These are phyloP conservation scores for Neomorphus geoffroyi DNA, from an alignment of 2,797 vertebrate genomes.

Conservation along the genomic window DNA sequence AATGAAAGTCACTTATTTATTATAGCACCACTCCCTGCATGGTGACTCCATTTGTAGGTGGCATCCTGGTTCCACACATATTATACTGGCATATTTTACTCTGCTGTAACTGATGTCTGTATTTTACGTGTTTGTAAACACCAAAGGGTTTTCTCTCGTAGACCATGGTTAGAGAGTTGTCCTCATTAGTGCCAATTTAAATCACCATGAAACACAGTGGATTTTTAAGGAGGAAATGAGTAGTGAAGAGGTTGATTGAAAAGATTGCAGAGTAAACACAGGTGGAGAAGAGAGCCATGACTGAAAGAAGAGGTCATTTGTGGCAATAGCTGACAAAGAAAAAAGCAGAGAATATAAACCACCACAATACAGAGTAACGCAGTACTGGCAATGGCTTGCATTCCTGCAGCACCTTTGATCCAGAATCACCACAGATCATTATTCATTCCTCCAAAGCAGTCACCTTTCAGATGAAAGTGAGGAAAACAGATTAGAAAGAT, in stretches of 20 bases:
- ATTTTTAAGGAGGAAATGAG: not conserved
- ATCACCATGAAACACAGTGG: not conserved
- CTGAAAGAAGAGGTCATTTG: not conserved
- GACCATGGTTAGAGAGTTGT: not conserved
- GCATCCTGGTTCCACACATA: not conserved
- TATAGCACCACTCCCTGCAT: not conserved
- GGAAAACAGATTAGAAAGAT: not conserved
- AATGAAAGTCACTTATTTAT: not conserved
- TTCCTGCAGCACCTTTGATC: conserved; percentile 1
- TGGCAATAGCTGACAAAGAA: not conserved
- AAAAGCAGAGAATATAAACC: not conserved
- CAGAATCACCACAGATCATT: not conserved
- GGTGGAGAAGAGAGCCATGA: not conserved
- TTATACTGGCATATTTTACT: not conserved
- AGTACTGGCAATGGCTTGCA: not conserved
- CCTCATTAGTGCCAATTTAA: not conserved
- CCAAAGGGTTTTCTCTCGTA: not conserved
- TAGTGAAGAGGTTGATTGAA: not conserved
- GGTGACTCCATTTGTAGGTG: not conserved
- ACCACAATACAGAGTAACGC: not conserved
- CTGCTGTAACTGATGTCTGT: not conserved
- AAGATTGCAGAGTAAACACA: not conserved
- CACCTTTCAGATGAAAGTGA: conserved; percentile 1
- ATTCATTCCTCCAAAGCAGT: conserved; percentile 2
- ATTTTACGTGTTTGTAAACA: not conserved